Evolutionary conservation across 2,797 vertebrate species (phyloP).

Genomic region (Sardinella longiceps): DNA sequence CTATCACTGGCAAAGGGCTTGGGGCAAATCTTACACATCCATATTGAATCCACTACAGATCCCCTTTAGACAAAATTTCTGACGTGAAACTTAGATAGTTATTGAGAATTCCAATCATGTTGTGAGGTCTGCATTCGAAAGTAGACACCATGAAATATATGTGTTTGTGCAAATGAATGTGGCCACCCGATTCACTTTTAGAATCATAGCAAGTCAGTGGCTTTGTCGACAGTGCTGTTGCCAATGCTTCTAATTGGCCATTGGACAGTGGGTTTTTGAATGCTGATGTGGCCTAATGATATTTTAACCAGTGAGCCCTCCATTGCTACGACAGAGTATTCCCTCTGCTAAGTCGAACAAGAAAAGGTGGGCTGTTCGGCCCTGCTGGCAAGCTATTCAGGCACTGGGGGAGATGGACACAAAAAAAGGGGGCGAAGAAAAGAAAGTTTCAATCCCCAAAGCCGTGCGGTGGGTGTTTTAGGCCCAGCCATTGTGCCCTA

Average conservation of each 20-base stretch:
- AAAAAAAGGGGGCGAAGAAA: conserved; percentile 53
- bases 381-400: conserved; percentile 61
- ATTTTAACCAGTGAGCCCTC: conserved; percentile 60
- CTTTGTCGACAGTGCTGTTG: conserved; percentile 14
- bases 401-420: conserved; percentile 52
- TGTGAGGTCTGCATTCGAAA: background rate
- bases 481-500: conserved; percentile 56
- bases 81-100: background rate
- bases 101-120: background rate
- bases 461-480: conserved; percentile 60
- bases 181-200: background rate
- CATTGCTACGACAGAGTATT: conserved; percentile 57
- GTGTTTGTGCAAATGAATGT: background rate
- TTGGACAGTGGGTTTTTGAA: conserved; percentile 56
- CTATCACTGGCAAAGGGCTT: background rate
- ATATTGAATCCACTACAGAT: background rate
- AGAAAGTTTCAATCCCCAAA: conserved; percentile 56
- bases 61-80: background rate
- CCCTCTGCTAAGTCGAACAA: conserved; percentile 63
- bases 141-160: background rate
- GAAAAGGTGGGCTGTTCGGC: conserved; percentile 65
- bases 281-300: conserved; percentile 63
- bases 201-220: conserved; percentile 20
- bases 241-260: conserved; percentile 56
- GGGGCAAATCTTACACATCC: background rate